A percentile compares a stretch with the other conserved stretches of the same genome.
These are phyloP conservation scores for Copidosoma floridanum DNA, from an alignment of 1,140 invertebrate species.

Conservation along the genomic window DNA sequence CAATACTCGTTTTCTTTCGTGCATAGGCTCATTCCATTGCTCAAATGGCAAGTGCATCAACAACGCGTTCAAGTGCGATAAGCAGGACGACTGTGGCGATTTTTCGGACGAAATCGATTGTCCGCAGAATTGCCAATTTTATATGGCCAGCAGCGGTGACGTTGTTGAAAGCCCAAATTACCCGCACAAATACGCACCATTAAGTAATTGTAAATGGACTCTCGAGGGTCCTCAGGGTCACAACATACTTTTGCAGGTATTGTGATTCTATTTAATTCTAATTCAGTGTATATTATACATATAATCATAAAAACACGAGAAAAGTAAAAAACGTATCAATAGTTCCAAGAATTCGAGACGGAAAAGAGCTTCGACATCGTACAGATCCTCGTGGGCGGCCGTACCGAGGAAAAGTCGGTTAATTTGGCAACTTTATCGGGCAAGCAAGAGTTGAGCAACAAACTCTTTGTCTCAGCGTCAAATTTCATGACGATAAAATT, in stretches of 20 bases:
- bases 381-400: slow-evolving; percentile 90
- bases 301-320: not conserved
- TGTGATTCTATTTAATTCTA: not conserved
- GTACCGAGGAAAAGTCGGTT: slow-evolving; percentile 90
- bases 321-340: no score
- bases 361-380: slow-evolving; percentile 95
- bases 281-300: not conserved
- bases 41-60: slow-evolving; percentile 91
- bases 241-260: slow-evolving; percentile 81
- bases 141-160: slow-evolving; percentile 92
- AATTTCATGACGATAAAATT: slow-evolving; percentile 99
- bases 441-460: slow-evolving; percentile 76
- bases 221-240: slow-evolving; percentile 93
- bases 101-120: slow-evolving; percentile 90
- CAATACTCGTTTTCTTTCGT: not conserved
- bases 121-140: slow-evolving; percentile 82
- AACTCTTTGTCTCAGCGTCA: slow-evolving; percentile 87
- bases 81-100: slow-evolving; percentile 91
- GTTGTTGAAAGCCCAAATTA: slow-evolving; percentile 93
- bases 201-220: slow-evolving; percentile 95
- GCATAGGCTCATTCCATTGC: slow-evolving; percentile 80
- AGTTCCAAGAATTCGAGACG: slow-evolving; percentile 97
- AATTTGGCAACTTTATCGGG: slow-evolving; percentile 90
- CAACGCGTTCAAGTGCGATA: slow-evolving; percentile 85
- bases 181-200: slow-evolving; percentile 85